Evolutionary conservation across 2,113 vertebrate species (phyloP).

Genomic region (Passer domesticus): DNA sequence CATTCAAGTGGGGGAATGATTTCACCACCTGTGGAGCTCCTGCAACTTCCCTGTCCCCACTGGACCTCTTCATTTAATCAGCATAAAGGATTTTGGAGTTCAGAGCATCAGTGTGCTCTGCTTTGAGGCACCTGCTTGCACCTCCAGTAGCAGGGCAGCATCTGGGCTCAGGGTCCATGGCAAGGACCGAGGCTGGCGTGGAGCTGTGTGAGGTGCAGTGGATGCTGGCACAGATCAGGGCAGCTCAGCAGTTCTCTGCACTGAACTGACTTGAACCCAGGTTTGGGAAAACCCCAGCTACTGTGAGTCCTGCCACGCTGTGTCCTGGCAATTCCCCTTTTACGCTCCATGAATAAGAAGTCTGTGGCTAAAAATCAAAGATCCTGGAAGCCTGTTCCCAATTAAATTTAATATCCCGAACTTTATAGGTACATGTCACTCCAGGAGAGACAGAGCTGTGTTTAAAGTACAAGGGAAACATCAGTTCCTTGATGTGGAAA

Average conservation of each 20-base stretch:
- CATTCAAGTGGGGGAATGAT: not conserved
- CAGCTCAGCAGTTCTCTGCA: not conserved
- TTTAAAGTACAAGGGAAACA: not conserved
- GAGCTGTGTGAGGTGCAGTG: not conserved
- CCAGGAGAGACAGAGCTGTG: not conserved
- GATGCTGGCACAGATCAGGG: not conserved
- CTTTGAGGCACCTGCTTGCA: not conserved
- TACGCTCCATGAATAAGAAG: not conserved
- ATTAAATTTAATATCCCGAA: not conserved
- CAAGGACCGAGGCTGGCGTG: not conserved
- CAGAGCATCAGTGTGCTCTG: not conserved
- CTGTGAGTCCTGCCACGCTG: fast-evolving
- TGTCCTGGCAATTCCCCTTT: not conserved
- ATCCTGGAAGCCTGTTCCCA: not conserved
- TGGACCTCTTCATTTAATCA: not conserved
- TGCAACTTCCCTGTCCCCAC: not conserved
- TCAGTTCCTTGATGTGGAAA: not conserved
- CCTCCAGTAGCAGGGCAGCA: fast-evolving
- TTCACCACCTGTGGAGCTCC: not conserved
- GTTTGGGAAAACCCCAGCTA: not conserved
- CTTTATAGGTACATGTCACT: not conserved
- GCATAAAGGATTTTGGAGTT: not conserved
- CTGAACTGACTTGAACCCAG: not conserved
- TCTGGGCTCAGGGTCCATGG: fast-evolving
- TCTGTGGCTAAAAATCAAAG: not conserved